Evolutionary conservation across 2,888 invertebrate genomes (phyloP).

Genomic region (Harpagoxenus sublaevis): DNA sequence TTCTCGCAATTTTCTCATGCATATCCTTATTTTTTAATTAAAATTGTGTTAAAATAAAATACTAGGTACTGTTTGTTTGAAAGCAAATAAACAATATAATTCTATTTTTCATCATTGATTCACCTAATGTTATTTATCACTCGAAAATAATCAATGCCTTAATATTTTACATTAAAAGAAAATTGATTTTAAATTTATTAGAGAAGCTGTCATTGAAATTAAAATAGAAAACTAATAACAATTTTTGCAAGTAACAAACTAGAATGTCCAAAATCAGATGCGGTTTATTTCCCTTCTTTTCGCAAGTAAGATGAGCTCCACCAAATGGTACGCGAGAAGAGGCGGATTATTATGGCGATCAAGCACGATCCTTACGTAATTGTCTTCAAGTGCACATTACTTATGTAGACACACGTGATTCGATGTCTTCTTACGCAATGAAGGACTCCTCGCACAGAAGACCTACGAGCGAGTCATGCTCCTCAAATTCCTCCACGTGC

Average conservation of each 20-base stretch:
- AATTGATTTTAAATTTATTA: background rate
- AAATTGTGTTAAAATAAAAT: background rate
- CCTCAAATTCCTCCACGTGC: background rate
- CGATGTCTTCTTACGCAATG: slow-evolving; percentile 52
- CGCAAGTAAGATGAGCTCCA: background rate
- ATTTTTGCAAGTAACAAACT: background rate
- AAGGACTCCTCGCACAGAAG: background rate
- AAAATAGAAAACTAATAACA: background rate
- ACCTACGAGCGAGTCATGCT: background rate
- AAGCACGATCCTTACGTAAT: slow-evolving; percentile 61
- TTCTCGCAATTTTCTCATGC: background rate
- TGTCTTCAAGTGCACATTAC: slow-evolving; percentile 23
- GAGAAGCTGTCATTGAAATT: background rate
- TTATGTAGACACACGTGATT: slow-evolving; percentile 1
- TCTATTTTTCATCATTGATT: background rate
- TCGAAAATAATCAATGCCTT: background rate
- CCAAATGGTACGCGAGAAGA: slow-evolving; percentile 46
- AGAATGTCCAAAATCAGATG: background rate
- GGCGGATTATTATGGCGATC: slow-evolving; percentile 58
- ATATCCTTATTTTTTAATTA: background rate
- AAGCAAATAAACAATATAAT: background rate
- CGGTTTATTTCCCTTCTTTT: background rate
- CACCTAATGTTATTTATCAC: background rate
- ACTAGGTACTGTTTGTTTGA: background rate
- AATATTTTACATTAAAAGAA: background rate